Evolutionary conservation across 2,113 vertebrate species (phyloP).

Genomic region (Rhinichthys klamathensis): DNA sequence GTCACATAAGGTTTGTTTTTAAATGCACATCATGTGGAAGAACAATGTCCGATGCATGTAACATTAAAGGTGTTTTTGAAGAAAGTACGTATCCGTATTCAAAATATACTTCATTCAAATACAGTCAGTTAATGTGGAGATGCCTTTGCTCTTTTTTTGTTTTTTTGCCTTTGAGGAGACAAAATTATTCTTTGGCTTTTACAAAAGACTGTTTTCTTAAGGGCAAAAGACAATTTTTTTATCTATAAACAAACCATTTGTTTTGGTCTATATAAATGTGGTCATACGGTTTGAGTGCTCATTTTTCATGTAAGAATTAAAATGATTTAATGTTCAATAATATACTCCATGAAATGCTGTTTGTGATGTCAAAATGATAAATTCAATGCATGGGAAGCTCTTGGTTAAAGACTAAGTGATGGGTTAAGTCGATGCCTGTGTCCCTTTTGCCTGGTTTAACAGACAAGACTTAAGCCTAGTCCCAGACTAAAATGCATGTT

Average conservation of each 20-base stretch:
- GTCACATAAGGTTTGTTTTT: slow-evolving; percentile 23
- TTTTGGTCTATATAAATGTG: slow-evolving; percentile 19
- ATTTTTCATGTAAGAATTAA: background rate
- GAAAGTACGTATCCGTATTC: slow-evolving; percentile 25
- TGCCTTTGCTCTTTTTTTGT: slow-evolving; percentile 9
- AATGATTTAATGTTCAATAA: background rate
- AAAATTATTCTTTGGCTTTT: background rate
- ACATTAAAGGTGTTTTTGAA: slow-evolving; percentile 28
- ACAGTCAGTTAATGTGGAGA: slow-evolving; percentile 14
- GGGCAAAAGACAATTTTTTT: background rate
- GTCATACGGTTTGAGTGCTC: background rate
- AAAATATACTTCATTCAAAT: slow-evolving; percentile 24
- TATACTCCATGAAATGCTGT: background rate
- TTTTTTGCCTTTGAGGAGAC: background rate
- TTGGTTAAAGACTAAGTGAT: background rate
- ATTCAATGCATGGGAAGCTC: slow-evolving; percentile 26
- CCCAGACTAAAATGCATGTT: too few species aligned
- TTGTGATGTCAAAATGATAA: background rate
- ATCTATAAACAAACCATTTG: background rate
- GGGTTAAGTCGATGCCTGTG: slow-evolving; percentile 1
- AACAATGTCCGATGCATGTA: slow-evolving; percentile 20
- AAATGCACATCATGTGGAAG: slow-evolving; percentile 21
- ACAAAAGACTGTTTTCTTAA: background rate
- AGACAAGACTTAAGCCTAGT: too few species aligned
- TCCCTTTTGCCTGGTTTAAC: slow-evolving; percentile 27